Base-by-base conservation (phyloP, 2,888 invertebrate species). In the Glaucopsyche alexis region DNA sequence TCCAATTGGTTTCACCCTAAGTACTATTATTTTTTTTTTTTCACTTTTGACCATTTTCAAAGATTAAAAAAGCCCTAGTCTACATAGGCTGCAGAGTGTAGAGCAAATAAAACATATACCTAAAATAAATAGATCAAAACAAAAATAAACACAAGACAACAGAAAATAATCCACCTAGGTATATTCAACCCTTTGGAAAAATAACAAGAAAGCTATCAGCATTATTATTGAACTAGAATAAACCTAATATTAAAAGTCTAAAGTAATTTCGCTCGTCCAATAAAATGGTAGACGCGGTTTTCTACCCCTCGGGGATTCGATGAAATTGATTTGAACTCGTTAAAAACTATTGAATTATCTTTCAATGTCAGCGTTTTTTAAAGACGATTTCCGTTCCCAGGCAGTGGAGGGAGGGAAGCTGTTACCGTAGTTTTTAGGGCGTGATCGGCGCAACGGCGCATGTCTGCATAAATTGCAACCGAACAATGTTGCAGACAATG, bases 371-470 rank as follows among this genome's bases (percentile, higher is more conserved):
- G 70, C 73, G 72, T 74, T 76, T 72, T 60, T 75, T 73, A 73
- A 75, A 75, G 80, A 79, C 78, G 84, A 81, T 85, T 89, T 89
- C 90, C 88, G 87, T 89, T 88, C 90, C 85, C 90, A 88, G 82
- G 87, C 81, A 80, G 72, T 78, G 77, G 79, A 79, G 79, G 77
- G 80, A 83, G 82, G 83, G 79, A 86, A 82, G 85, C 90, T 85
- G 89, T 90, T 91, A 89, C 82, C 83, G 84, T 80, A 79, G 87
- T 90, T 90, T 90, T 90, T 88, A 88, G 89, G 90, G 91, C 91
- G 91, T 90, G 90, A 90, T 88, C 86, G 85, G 82, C 84, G 84
- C 87, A 86, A 87, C 88, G 80, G 88, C 90, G 89, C 90, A 89
- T 90, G 90, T 85, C 84, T 89, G 88, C 87, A 88, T 89, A 86